These are phyloP conservation scores for Anguilla megastoma DNA, from an alignment of 2,797 vertebrate genomes.

Conservation along the genomic window DNA sequence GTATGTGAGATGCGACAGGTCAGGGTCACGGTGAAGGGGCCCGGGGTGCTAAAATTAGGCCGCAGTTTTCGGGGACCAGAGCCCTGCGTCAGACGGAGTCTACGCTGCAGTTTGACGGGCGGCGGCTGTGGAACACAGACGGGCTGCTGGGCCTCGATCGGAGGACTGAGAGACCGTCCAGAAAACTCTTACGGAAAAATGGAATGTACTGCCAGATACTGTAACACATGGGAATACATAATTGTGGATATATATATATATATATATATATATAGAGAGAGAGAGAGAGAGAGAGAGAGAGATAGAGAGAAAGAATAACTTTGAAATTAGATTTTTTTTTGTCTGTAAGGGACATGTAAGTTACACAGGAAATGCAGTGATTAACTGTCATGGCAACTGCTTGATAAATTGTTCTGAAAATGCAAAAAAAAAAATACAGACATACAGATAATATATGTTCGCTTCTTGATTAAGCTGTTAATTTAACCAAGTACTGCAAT, in stretches of 20 bases:
- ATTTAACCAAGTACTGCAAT: not conserved
- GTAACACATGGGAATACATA: not conserved
- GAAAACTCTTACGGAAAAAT: not conserved
- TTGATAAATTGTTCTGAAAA: not conserved
- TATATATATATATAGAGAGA: too few relatives aligned
- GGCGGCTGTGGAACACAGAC: not conserved
- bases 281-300: too few relatives aligned
- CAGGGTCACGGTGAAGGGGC: conserved; percentile 8
- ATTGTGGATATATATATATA: too few relatives aligned
- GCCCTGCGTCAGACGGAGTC: not conserved
- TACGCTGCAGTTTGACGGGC: not conserved
- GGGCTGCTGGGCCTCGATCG: not conserved
- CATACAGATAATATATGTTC: not conserved
- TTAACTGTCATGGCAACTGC: too few relatives aligned
- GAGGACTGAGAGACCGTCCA: not conserved
- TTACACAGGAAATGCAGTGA: too few relatives aligned
- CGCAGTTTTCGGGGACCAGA: not conserved
- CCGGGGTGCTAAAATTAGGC: conserved; percentile 36
- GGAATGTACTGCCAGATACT: not conserved
- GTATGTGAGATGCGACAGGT: not conserved
- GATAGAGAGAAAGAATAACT: too few relatives aligned
- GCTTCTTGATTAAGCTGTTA: not conserved
- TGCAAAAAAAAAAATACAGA: not conserved
- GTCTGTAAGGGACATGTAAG: too few relatives aligned
- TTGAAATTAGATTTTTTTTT: too few relatives aligned